Conservation (phyloP, 64 coral and sea anemone species). For the Trachythela sp. region DNA sequence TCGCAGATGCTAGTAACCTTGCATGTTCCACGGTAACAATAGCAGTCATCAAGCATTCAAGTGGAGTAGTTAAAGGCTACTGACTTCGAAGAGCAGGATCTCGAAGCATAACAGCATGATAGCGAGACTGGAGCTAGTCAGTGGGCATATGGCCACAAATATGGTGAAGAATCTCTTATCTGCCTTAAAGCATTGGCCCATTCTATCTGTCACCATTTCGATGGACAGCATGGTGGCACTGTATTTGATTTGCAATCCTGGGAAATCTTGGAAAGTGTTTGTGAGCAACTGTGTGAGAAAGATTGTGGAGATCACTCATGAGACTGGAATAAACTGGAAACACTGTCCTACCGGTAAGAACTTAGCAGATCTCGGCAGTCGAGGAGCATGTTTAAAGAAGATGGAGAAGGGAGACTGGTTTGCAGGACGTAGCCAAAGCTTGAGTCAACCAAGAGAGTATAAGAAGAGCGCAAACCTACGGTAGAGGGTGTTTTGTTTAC, state of each 20-base stretch:
- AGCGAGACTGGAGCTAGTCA: conserved; percentile 38
- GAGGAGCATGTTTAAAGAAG: conserved; percentile 48
- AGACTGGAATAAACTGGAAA: conserved; percentile 23
- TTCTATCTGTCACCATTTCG: conserved; percentile 36
- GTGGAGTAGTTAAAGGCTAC: conserved; percentile 39
- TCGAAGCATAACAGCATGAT: conserved; percentile 53
- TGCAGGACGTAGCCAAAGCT: conserved; percentile 36
- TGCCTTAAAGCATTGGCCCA: conserved; percentile 30
- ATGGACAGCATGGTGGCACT: conserved; percentile 69
- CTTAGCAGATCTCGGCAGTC: conserved; percentile 55
- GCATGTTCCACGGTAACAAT: conserved; percentile 42
- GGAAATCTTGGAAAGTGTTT: conserved; percentile 28
- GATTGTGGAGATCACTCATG: conserved; percentile 43
- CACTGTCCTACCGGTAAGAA: conserved; percentile 45
- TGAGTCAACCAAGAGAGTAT: not conserved
- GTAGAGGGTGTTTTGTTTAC: not conserved
- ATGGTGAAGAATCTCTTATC: conserved; percentile 44
- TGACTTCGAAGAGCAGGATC: conserved; percentile 45
- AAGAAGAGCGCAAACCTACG: conserved; percentile 37
- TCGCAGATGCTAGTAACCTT: conserved; percentile 43
- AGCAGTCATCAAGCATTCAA: conserved; percentile 32
- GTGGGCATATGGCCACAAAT: conserved; percentile 64
- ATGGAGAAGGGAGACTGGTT: conserved; percentile 41
- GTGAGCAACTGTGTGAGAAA: conserved; percentile 53
- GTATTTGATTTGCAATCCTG: conserved; percentile 55